Percentiles rank a stretch among this genome's conserved stretches.
phyloP scores from a whole-genome alignment of 1,140 invertebrate genomes.

The Zaprionus africanus region DNA sequence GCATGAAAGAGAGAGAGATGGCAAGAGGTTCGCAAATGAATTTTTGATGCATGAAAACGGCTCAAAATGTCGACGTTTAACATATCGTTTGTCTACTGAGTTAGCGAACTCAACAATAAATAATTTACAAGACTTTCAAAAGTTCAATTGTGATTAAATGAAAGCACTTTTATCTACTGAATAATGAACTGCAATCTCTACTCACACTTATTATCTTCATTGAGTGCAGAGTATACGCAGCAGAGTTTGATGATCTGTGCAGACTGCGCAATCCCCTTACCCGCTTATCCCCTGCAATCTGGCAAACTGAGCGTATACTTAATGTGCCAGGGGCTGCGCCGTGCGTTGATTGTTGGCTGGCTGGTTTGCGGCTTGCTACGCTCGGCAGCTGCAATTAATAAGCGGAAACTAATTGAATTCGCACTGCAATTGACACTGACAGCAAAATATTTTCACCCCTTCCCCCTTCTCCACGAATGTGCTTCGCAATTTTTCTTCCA shows the following conservation, averaged over 20 bases:
- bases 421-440: slow-evolving; percentile 1
- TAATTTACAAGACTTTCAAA: not conserved
- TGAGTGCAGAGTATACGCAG: not conserved
- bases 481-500: not conserved
- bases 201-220: not conserved
- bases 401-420: slow-evolving; percentile 44
- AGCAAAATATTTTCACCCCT: slow-evolving; percentile 5
- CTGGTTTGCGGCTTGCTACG: slow-evolving; percentile 7
- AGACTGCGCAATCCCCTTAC: not conserved
- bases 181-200: not conserved
- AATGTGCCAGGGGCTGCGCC: not conserved
- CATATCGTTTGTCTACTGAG: not conserved
- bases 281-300: not conserved
- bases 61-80: not conserved
- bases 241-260: not conserved
- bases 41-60: slow-evolving; percentile 1
- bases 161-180: not conserved
- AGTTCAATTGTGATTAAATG: not conserved
- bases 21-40: not conserved
- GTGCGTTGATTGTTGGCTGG: slow-evolving; percentile 28
- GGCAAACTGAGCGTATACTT: slow-evolving; percentile 20
- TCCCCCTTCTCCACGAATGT: too few relatives aligned
- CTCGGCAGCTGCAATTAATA: slow-evolving; percentile 36
- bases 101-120: not conserved
- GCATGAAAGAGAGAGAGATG: not conserved